Evolutionary conservation across 1,140 invertebrate genomes (phyloP), one percentile per base, ranked within the genome.

Genomic region (Drosophila fuyamai): DNA sequence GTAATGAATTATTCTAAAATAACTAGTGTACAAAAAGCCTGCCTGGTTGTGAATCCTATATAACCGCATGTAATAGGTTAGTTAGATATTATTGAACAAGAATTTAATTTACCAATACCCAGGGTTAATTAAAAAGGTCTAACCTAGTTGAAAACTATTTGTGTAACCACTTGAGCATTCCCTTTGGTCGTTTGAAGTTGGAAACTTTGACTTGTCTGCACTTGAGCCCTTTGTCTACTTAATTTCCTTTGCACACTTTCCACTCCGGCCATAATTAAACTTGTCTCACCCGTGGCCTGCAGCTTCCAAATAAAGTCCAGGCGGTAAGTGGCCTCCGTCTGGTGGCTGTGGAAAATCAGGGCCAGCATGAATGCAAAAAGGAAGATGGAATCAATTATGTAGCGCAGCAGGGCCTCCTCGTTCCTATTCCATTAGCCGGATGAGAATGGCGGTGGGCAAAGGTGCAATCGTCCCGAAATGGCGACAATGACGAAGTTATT

Each of bases 271-370:
- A 35, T 40, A 60, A 47, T 61, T 61, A 60, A 73, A 53, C 50
- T 35, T 40, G 40, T 77, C 90, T 91, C 92, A 96, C 96, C 95
- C 62, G 95, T 97, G 13, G 97, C 97, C 93, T 98, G 97, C 29
- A 98, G 93, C 93, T 98, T 98, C 98, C 98, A 99, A 36, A 98
- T 95, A 90, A 98, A 98, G 93, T 98, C 97, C 46, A 99, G 93
- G 23, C 96, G 93, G 90, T 97, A 97, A 1, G 97, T 97, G 53
- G 96, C 96, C 92, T 98, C 97, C 0, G 96, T 97, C 92, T 98
- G 97, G 77, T 97, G 96, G 2, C 96, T 96, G 92, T 98, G 98
- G 47, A 97, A 94, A 70, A 97, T 94, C 47, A 98, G 93, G 1
- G 96, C 95, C 13, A 97, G 91, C 9, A 96, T 94, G 72, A 97